Conservation (phyloP, 2,888 invertebrate genomes). For the Uloborus plumipes region DNA sequence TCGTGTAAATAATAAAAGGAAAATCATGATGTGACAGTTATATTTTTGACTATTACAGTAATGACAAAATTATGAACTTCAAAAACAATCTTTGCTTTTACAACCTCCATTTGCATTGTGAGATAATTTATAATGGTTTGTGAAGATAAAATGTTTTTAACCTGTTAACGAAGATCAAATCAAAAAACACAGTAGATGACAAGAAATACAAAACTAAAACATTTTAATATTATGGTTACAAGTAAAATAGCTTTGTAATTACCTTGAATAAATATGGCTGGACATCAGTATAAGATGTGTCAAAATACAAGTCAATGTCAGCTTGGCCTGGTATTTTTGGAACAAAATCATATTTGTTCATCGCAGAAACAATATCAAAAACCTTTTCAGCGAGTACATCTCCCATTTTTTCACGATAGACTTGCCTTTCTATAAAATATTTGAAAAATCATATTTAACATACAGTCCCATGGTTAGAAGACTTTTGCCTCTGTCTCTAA, state of each 20-base stretch:
- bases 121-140: too few relatives aligned
- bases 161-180: too few relatives aligned
- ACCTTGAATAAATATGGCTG: conserved; percentile 98
- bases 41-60: too few relatives aligned
- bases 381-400: conserved; percentile 87
- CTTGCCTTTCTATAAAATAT: conserved; percentile 79
- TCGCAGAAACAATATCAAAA: conserved; percentile 92
- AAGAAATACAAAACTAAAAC: neutral
- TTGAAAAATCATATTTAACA: neutral
- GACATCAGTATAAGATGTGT: conserved; percentile 91
- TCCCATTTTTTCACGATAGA: conserved; percentile 80
- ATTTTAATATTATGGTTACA: neutral
- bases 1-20: too few relatives aligned
- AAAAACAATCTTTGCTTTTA: too few relatives aligned
- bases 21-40: too few relatives aligned
- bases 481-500: neutral
- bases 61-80: too few relatives aligned
- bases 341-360: conserved; percentile 95
- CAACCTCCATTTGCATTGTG: too few relatives aligned
- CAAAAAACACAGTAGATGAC: too few relatives aligned
- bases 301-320: conserved; percentile 93
- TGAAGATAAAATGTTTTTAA: too few relatives aligned
- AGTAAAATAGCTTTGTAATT: conserved; percentile 68
- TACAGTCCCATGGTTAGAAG: neutral
- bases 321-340: conserved; percentile 95